Evolutionary conservation across 2,113 vertebrate species (phyloP).

Genomic region (Sakesphorus luctuosus): DNA sequence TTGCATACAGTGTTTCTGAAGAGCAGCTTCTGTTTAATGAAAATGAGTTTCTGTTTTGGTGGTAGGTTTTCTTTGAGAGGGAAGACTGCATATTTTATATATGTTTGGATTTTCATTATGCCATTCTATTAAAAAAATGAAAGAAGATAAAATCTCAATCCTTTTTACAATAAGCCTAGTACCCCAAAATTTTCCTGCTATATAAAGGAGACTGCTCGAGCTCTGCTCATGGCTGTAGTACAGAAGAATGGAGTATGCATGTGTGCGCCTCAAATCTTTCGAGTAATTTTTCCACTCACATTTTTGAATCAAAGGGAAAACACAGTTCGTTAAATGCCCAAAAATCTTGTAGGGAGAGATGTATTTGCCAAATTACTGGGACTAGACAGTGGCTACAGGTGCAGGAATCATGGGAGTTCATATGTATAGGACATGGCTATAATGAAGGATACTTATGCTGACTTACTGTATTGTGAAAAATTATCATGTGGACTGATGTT

Average conservation of each 20-base stretch:
- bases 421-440: rapidly evolving
- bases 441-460: background rate
- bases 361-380: background rate
- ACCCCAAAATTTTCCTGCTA: background rate
- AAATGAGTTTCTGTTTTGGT: background rate
- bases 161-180: background rate
- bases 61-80: background rate
- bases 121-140: background rate
- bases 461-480: background rate
- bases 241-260: background rate
- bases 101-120: background rate
- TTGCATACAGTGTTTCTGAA: background rate
- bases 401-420: background rate
- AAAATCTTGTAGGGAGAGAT: background rate
- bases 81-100: background rate
- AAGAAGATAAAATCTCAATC: background rate
- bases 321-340: background rate
- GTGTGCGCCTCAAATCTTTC: background rate
- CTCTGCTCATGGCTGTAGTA: background rate
- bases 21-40: background rate
- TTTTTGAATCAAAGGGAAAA: background rate
- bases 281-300: background rate
- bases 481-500: background rate
- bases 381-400: background rate
- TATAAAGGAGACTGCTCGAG: background rate